Percentiles rank a stretch among this genome's conserved stretches.
Conservation (phyloP, 2,888 invertebrate genomes). For the Dolichopus griseipennis region DNA sequence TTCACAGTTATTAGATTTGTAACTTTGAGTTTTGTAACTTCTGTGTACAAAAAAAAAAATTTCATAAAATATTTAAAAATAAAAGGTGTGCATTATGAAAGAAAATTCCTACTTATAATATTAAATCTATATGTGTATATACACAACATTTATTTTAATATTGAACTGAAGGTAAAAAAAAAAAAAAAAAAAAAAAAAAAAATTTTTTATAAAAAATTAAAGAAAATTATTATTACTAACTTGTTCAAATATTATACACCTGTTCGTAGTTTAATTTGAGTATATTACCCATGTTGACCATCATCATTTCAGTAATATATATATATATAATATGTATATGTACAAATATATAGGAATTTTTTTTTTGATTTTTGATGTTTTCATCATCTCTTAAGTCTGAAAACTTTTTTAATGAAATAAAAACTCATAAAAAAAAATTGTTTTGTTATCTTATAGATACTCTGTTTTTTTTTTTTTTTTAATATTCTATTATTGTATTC, state of each 20-base stretch:
- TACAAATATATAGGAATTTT: no score
- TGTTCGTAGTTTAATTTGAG: constrained; percentile 4
- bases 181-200: no score
- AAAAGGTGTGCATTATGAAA: no score
- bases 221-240: background rate
- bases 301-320: background rate
- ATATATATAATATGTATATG: no score
- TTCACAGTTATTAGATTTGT: no score
- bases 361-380: constrained; percentile 4
- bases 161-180: background rate
- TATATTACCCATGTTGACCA: constrained; percentile 4
- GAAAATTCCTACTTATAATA: no score
- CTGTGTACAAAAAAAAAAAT: no score
- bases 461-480: background rate
- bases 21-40: no score
- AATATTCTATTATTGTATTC: no score
- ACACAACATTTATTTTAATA: background rate
- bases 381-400: background rate
- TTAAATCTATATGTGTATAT: no score
- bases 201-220: no score
- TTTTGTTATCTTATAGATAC: background rate
- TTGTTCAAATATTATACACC: constrained; percentile 6
- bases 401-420: constrained; percentile 5
- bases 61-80: no score
- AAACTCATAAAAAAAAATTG: constrained; percentile 1